Evolutionary conservation across 2,888 invertebrate species (phyloP).

Genomic region (Drosophila yooni): DNA sequence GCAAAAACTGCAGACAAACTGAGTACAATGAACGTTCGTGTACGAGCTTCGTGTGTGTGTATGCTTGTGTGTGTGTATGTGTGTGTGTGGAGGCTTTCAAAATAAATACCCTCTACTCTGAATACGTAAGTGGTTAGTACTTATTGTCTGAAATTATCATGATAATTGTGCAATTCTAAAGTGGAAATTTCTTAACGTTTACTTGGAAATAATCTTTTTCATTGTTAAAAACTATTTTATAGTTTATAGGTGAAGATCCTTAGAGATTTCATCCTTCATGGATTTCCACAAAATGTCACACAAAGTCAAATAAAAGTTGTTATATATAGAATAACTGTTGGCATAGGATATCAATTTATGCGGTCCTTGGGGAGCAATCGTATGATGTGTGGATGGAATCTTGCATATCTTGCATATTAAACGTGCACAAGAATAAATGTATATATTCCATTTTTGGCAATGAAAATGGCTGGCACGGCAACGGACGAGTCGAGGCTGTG

Average conservation of each 20-base stretch:
- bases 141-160: not conserved
- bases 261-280: not conserved
- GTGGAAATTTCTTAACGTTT: not conserved
- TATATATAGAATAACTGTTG: too few relatives aligned
- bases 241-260: not conserved
- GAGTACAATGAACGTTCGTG: constrained; percentile 19
- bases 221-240: not conserved
- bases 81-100: not conserved
- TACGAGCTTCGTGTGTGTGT: not conserved
- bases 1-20: constrained; percentile 40
- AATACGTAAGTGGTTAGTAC: not conserved
- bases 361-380: not conserved
- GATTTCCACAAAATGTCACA: not conserved
- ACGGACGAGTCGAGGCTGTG: constrained; percentile 7
- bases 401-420: constrained; percentile 22
- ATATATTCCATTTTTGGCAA: constrained; percentile 45
- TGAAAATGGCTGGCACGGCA: constrained; percentile 29
- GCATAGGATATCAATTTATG: constrained; percentile 13
- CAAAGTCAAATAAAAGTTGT: not conserved
- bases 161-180: not conserved
- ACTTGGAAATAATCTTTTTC: not conserved
- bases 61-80: not conserved
- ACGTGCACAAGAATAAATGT: constrained; percentile 19
- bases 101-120: constrained; percentile 16
- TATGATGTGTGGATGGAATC: constrained; percentile 15